phyloP scores from a whole-genome alignment of 2,113 vertebrate species.

The Crotalus tigris region DNA sequence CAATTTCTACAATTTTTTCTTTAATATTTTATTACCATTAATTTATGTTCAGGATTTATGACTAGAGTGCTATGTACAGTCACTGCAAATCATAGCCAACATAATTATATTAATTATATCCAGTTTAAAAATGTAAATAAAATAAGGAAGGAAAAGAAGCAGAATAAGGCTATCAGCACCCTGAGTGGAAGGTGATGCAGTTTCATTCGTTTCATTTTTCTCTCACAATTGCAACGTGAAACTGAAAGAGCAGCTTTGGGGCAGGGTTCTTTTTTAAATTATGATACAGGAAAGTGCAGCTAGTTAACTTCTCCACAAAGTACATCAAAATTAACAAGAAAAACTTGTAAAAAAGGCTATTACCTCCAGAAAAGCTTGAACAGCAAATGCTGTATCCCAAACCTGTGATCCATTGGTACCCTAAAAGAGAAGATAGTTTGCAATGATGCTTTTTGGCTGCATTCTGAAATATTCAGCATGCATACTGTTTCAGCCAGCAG shows the following conservation, averaged over 20 bases:
- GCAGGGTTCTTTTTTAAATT: not conserved
- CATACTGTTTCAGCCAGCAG: not conserved
- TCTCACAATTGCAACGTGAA: not conserved
- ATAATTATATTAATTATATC: not conserved
- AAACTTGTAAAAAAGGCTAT: not conserved
- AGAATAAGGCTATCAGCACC: not conserved
- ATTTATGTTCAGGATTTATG: not conserved
- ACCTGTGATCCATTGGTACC: constrained; percentile 96
- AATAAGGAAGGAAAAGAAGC: not conserved
- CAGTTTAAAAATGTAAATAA: not conserved
- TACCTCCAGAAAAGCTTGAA: constrained; percentile 95
- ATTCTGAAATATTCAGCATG: not conserved
- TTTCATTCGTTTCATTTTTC: not conserved
- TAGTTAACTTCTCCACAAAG: not conserved
- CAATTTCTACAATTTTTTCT: not conserved
- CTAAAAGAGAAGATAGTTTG: constrained; percentile 61
- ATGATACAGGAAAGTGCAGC: not conserved
- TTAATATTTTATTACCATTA: not conserved
- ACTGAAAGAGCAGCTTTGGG: not conserved
- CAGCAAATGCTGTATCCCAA: constrained; percentile 92
- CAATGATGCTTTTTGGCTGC: not conserved
- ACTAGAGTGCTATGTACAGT: not conserved
- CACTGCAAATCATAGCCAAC: not conserved
- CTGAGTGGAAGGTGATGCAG: not conserved
- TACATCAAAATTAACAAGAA: not conserved